phyloP scores from a whole-genome alignment of 2,888 invertebrate species.

The Cryptocephalus moraei region DNA sequence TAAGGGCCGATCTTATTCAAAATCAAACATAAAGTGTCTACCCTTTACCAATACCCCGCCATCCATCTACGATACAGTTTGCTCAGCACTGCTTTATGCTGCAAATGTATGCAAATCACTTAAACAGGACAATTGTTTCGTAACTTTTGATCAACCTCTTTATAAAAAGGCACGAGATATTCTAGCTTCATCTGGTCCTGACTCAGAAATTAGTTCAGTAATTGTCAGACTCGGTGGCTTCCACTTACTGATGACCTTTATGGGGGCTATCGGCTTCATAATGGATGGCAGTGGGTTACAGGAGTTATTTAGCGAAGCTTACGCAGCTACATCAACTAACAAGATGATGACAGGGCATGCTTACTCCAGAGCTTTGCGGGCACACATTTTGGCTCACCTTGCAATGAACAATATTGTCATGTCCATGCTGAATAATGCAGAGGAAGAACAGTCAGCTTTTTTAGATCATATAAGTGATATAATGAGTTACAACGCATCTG shows the following conservation, averaged over 20 bases:
- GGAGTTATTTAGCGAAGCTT: not conserved
- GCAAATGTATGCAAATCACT: no score
- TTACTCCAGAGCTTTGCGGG: not conserved
- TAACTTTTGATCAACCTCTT: no score
- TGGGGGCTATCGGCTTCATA: not conserved
- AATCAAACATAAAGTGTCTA: no score
- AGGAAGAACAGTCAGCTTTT: not conserved
- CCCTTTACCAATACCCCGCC: no score
- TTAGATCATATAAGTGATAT: not conserved
- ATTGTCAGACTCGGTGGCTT: not conserved
- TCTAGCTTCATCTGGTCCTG: no score
- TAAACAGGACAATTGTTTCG: no score
- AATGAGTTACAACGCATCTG: no score
- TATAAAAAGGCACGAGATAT: no score
- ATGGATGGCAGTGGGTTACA: not conserved
- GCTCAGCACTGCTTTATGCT: no score
- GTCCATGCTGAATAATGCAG: no score
- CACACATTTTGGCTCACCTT: not conserved
- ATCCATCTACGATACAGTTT: no score
- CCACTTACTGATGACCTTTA: not conserved
- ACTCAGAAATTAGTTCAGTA: not conserved
- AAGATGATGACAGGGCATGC: not conserved
- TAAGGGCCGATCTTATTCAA: no score
- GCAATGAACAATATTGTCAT: not conserved
- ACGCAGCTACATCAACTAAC: not conserved